Evolutionary conservation across 2,888 invertebrate genomes (phyloP), one percentile per base, ranked within the genome.

Genomic region (Laothoe populi): DNA sequence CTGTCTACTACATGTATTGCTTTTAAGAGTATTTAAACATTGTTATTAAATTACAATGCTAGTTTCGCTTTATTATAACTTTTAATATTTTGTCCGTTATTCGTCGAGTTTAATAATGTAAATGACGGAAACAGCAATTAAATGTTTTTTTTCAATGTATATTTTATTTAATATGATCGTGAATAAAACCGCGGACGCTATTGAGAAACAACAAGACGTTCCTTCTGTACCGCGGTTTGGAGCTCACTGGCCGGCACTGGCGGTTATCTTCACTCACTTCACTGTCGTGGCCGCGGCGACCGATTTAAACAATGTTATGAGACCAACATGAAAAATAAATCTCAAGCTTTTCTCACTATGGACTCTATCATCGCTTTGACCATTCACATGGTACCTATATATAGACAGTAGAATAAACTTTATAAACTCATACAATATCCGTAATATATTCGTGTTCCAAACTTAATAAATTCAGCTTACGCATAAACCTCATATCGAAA

Each of bases 211-310:
- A 60, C 71, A 64, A 75, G 70, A 76, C 90, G 87, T 83, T 79
- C 77, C 75, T 76, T 77, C 69, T 69, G 66, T 74, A 63, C 68
- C 79, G 78, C 84, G 84, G 76, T 69, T 77, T 70, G 70, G 71
- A 70, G 77, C 80, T 79, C 72, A 91, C 90, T 90, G 86, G 68
- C 73, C 62, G 60, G 8, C 59, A 19, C 44, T 44, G 60, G 16
- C 46, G 38, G 46, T 60, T 53, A 60, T 13, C 19, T 24, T 48
- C 19, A 26, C 66, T 64, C 66, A 64, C 66, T 72, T 63, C 62
- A 60, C 73, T 64, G 63, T 64, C 64, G 64, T 53, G 24, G 21
- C 42, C 42, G 24, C 42, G 13, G 21, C 64, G 64, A 62, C 45
- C 67, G 70, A 69, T n/a, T n/a, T 67, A 75, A 69, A 66, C 64